Evolutionary conservation across 2,888 invertebrate species (phyloP).

Genomic region (Galerucella nymphaeae): DNA sequence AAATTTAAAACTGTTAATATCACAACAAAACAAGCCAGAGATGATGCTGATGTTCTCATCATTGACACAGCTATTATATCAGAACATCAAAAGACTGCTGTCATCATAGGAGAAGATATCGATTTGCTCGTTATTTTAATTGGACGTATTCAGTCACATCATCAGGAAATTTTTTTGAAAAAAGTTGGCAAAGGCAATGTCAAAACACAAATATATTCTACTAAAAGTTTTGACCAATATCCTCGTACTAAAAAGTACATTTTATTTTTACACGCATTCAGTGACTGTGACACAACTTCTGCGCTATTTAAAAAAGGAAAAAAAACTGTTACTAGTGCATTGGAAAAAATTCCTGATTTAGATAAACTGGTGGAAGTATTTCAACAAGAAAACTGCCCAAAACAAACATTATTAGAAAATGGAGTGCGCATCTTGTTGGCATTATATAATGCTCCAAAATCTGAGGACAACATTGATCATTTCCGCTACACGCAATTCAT

Average conservation of each 20-base stretch:
- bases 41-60: conserved; percentile 32
- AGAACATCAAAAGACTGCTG: conserved; percentile 45
- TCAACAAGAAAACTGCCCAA: conserved; percentile 56
- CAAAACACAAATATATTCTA: conserved; percentile 56
- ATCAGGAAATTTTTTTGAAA: conserved; percentile 55
- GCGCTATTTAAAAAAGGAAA: conserved; percentile 51
- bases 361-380: conserved; percentile 52
- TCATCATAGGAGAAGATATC: conserved; percentile 59
- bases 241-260: conserved; percentile 46
- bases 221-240: conserved; percentile 39
- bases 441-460: conserved; percentile 51
- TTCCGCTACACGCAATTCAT: conserved; percentile 45
- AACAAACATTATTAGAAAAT: conserved; percentile 49
- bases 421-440: conserved; percentile 50
- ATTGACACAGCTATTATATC: conserved; percentile 51
- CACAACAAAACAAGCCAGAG: too few species aligned
- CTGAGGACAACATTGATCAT: conserved; percentile 3
- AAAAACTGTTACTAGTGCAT: conserved; percentile 35
- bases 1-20: conserved; percentile 55
- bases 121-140: conserved; percentile 60
- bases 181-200: conserved; percentile 59
- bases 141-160: conserved; percentile 54
- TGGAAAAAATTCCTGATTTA: not conserved
- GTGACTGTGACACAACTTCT: conserved; percentile 53
- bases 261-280: conserved; percentile 47